Base-by-base conservation (phyloP, 2,888 invertebrate genomes). In the Parascotia fuliginaria region DNA sequence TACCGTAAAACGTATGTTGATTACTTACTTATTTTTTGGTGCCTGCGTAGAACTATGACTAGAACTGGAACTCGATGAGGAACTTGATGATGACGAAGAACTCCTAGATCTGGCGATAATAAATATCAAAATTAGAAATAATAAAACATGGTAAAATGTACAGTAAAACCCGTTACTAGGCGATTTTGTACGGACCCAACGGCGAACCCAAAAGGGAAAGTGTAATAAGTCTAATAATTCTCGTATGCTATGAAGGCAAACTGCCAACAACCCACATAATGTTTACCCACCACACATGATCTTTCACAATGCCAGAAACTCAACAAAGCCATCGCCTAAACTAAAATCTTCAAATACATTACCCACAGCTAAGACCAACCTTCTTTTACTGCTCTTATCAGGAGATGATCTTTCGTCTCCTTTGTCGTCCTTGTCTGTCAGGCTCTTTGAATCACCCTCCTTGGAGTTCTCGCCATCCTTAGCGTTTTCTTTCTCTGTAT, bases 11-110 rank as follows among this genome's bases (percentile, higher is more conserved):
- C 3, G 22, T 19, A 19, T 3, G 2, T 19, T 3, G 19, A 19
- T 19, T 3, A 71, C 83, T 77, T 70, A 91, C 91, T 86, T 92
- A 62, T 92, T 91, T 77, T 85, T 85, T 28, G 89, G 87, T 27
- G 80, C 72, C 7, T 81, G 75, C 16, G 78, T 60, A 0, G 91
- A 91, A 65, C 89, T 89, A 51, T 84, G 89, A 81, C 92, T 92
- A 75, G 91, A 89, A 73, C 89, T 91, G 43, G 92, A 92, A 60
- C 87, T 90, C 2, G 91, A 89, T 9, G 90, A 87, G 0, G 92
- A 87, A 57, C 84, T 89, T 0, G 91, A 88, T 1, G 92, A 91
- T 1, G 92, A 87, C 1, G 92, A 91, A 0, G 92, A 89, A 55
- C 91, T 90, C 47, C 86, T 82, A 41, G 88, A 89, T 65, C 92